Base-by-base conservation (phyloP, 2,888 invertebrate species). In the Clepsis dumicolana region DNA sequence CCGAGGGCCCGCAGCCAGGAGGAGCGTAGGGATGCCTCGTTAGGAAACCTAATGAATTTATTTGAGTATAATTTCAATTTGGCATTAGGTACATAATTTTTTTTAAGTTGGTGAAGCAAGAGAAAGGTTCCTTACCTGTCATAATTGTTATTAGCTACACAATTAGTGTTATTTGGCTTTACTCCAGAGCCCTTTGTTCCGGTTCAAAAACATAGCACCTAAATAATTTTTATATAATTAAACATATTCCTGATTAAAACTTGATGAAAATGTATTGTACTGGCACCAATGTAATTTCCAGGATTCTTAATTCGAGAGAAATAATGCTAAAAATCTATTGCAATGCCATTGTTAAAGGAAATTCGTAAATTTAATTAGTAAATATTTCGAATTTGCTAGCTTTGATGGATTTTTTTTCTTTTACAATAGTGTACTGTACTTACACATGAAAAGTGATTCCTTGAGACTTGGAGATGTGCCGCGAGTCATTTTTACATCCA, bases 401-500 rank as follows among this genome's bases (percentile, higher is more conserved):
- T 25, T 2, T 8, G 25, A 7, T n/a, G n/a, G 12, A 52, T 14
- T 25, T 0, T 1, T n/a, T 25, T 52, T 27, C 14, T n/a, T 27
- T 25, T n/a, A 38, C 35, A 57, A 48, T 32, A 14, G 3, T 18
- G n/a, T 70, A 88, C 90, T 18, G n/a, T 70, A 88, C 90, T 89
- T 83, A 92, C 92, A 83, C 76, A 71, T 92, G 91, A 77, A 90
- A 91, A 0, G 91, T 89, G 54, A 91, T 87, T 64, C 90, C 91
- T 54, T 88, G 85, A 0, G 85, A 85, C 71, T 89, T 89, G 1
- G 87, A 84, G 18, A 80, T 79, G 65, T 79, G 76, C 74, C 83
- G 83, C 0, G 91, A 86, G 70, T 90, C 89, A 83, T 90, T 91
- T 70, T 84, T 89, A 74, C 92, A 92, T 4, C 77, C 80, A 4